A percentile compares a stretch with the other conserved stretches of the same genome.
Conservation (phyloP, 2,888 invertebrate genomes). For the Ditula angustiorana region DNA sequence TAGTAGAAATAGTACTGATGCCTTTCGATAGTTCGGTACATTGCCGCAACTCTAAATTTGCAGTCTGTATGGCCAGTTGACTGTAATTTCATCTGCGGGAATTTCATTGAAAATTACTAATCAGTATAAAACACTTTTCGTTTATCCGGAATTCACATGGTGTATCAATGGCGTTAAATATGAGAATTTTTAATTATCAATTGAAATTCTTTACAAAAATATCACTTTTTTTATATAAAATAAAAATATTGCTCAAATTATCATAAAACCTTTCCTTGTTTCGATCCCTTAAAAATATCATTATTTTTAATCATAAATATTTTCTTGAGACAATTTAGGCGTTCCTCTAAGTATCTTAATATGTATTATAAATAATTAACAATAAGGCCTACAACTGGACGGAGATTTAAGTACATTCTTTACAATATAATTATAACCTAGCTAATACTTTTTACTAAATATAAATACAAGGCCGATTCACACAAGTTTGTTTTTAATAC, state of each 20-base stretch:
- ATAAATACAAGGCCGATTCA: constrained; percentile 20
- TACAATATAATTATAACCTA: constrained; percentile 31
- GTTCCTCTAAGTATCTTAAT: constrained; percentile 44
- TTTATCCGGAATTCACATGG: no score
- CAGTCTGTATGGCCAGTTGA: not conserved
- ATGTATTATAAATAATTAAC: constrained; percentile 81
- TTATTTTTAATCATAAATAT: constrained; percentile 28
- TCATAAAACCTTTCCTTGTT: constrained; percentile 39
- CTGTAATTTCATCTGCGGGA: no score
- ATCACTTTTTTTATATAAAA: constrained; percentile 30
- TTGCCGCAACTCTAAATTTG: no score
- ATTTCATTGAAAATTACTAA: not conserved
- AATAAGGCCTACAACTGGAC: constrained; percentile 75
- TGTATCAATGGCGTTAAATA: not conserved
- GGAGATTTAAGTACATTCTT: constrained; percentile 46
- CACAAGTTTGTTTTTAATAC: constrained; percentile 4
- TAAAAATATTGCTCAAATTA: constrained; percentile 40
- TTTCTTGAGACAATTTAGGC: constrained; percentile 24
- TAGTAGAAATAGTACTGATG: no score
- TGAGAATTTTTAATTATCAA: not conserved
- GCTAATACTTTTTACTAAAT: constrained; percentile 36
- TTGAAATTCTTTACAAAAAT: constrained; percentile 22
- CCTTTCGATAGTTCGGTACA: no score
- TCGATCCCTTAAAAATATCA: constrained; percentile 27
- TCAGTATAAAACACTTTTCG: no score